Conservation (phyloP, 2,888 invertebrate genomes). For the Acanthosepion lycidas region DNA sequence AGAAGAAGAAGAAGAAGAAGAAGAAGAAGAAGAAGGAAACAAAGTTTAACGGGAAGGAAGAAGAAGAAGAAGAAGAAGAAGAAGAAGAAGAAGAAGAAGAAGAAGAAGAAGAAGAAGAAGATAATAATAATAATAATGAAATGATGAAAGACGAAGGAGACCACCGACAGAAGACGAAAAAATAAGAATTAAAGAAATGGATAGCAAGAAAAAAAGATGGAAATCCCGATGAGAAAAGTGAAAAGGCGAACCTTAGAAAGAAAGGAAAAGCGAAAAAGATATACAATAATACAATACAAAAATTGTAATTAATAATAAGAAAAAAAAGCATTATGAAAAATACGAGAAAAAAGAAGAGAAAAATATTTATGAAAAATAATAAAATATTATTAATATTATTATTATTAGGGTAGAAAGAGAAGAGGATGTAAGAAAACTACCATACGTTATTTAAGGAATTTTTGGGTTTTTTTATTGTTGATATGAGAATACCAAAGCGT, state of each 20-base stretch:
- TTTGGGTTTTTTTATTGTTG: too few relatives aligned
- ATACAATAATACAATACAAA: too few relatives aligned
- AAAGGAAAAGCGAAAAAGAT: too few relatives aligned
- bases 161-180: background rate
- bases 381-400: too few relatives aligned
- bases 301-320: background rate
- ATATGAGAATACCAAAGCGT: too few relatives aligned
- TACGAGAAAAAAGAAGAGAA: too few relatives aligned
- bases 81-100: background rate
- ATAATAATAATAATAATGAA: background rate
- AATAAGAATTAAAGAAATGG: background rate
- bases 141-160: background rate
- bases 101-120: background rate
- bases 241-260: too few relatives aligned
- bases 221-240: background rate
- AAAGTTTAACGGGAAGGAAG: background rate
- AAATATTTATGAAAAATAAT: too few relatives aligned
- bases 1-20: too few relatives aligned
- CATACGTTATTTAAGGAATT: too few relatives aligned
- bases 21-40: background rate
- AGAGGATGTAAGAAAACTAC: too few relatives aligned
- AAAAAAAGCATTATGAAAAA: background rate
- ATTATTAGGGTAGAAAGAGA: too few relatives aligned
- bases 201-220: background rate
- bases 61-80: background rate